These are phyloP conservation scores for Lycocorax pyrrhopterus DNA, from an alignment of 2,113 vertebrate species.

Conservation along the genomic window DNA sequence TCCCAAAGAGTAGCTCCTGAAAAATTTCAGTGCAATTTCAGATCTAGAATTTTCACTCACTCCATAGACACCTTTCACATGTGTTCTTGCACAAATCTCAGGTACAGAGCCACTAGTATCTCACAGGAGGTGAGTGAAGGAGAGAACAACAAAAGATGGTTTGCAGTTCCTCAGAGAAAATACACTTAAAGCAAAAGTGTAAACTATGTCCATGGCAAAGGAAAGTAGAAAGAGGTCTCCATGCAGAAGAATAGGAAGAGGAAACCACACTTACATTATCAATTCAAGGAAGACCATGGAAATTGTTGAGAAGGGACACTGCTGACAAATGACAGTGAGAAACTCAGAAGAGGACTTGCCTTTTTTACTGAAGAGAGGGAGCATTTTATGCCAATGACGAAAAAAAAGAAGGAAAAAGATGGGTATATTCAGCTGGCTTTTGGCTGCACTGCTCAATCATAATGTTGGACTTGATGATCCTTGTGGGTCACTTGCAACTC, in stretches of 20 bases:
- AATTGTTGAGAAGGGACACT: background rate
- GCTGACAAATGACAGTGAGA: background rate
- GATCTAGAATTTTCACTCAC: background rate
- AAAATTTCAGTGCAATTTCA: background rate
- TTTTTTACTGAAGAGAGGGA: background rate
- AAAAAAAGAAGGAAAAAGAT: background rate
- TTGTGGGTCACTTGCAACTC: background rate
- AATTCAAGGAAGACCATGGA: background rate
- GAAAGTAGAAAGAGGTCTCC: background rate
- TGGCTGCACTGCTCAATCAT: background rate
- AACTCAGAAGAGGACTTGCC: background rate
- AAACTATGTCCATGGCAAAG: background rate
- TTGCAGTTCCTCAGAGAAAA: background rate
- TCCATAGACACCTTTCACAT: background rate
- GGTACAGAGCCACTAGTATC: background rate
- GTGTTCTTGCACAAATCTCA: background rate
- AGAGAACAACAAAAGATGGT: background rate
- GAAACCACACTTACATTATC: background rate
- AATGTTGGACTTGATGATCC: background rate
- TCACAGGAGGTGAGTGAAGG: background rate
- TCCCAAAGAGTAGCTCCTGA: background rate
- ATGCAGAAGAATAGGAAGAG: background rate
- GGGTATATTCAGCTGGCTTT: background rate
- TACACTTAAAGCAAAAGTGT: background rate
- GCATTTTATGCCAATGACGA: background rate